These are phyloP conservation scores for Trichomycterus rosablanca DNA, from an alignment of 2,113 vertebrate genomes.

Conservation along the genomic window DNA sequence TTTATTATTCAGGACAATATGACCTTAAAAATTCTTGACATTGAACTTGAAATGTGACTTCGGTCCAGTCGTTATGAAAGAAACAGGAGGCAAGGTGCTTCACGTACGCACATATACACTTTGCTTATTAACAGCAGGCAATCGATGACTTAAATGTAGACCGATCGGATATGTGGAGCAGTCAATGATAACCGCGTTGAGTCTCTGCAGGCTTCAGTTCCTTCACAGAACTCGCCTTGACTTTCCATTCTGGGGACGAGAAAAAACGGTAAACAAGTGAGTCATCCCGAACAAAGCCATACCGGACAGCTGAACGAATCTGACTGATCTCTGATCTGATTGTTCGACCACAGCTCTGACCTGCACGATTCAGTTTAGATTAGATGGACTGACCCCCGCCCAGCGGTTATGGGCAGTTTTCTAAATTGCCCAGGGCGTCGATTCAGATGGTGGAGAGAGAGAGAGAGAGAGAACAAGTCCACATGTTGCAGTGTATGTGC, in stretches of 20 bases:
- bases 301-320: conserved; percentile 16
- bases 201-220: conserved; percentile 12
- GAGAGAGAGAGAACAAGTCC: conserved; percentile 15
- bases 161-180: background rate
- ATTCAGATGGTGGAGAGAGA: conserved; percentile 17
- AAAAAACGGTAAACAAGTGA: conserved; percentile 36
- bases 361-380: background rate
- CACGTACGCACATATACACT: background rate
- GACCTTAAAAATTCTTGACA: conserved; percentile 5
- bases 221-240: conserved; percentile 19
- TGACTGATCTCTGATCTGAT: conserved; percentile 19
- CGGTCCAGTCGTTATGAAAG: background rate
- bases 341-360: background rate
- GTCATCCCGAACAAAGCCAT: conserved; percentile 28
- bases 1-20: conserved; percentile 1
- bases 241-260: conserved; percentile 28
- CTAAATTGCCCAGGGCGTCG: background rate
- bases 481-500: conserved; percentile 23
- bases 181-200: background rate
- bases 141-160: background rate
- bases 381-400: background rate
- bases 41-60: conserved; percentile 2
- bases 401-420: background rate
- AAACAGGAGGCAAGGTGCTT: background rate
- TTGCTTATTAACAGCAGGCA: background rate